Evolutionary conservation across 2,797 vertebrate species (phyloP).

Genomic region (Phrynocephalus forsythii): DNA sequence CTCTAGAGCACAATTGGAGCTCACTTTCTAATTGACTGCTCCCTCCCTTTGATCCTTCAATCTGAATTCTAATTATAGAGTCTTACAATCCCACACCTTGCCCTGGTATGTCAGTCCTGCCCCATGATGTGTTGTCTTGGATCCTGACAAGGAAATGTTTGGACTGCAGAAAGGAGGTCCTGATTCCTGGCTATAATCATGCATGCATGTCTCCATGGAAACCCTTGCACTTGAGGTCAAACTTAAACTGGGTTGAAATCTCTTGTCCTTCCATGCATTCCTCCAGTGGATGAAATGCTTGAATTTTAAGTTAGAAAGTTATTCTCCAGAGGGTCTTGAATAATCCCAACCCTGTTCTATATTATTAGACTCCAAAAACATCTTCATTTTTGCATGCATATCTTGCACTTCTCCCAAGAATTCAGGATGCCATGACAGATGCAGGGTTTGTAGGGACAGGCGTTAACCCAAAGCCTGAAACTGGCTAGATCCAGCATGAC

Average conservation of each 20-base stretch:
- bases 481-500: not conserved
- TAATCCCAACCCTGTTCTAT: not conserved
- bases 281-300: not conserved
- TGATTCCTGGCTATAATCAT: not conserved
- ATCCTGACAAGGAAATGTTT: not conserved
- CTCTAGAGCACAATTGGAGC: constrained; percentile 24
- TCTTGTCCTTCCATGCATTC: not conserved
- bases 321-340: not conserved
- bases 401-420: not conserved
- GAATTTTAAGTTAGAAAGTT: not conserved
- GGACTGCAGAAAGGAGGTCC: not conserved
- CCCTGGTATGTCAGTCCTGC: constrained; percentile 20
- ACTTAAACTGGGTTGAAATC: not conserved
- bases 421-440: too few species aligned
- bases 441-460: not conserved
- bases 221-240: not conserved
- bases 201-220: not conserved
- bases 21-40: constrained; percentile 21
- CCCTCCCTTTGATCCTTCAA: constrained; percentile 14
- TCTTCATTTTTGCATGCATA: not conserved
- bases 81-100: not conserved
- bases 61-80: constrained; percentile 27
- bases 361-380: not conserved
- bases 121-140: not conserved
- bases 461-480: not conserved